These are phyloP conservation scores for Ploceus nigricollis DNA, from an alignment of 2,113 vertebrate species.

Conservation along the genomic window DNA sequence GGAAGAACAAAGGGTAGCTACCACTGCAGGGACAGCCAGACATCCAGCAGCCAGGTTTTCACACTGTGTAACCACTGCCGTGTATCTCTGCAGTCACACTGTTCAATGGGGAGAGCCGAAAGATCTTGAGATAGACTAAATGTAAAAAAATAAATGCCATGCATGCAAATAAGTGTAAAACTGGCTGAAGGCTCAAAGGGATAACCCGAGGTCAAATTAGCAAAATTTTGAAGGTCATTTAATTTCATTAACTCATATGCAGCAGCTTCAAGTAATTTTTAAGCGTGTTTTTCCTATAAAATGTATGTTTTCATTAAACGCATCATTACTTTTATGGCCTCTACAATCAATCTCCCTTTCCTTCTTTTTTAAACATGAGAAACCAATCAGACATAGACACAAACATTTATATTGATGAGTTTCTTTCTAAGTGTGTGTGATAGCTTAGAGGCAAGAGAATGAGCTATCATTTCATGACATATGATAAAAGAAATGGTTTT, in stretches of 20 bases:
- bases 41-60: not conserved
- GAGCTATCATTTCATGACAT: conserved; percentile 60
- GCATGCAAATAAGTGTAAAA: conserved; percentile 23
- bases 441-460: conserved; percentile 70
- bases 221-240: conserved; percentile 71
- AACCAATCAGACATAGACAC: conserved; percentile 76
- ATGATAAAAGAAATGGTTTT: conserved; percentile 60
- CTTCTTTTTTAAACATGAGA: conserved; percentile 68
- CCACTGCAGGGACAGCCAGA: not conserved
- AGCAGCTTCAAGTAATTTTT: conserved; percentile 72
- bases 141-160: not conserved
- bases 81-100: not conserved
- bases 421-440: conserved; percentile 63
- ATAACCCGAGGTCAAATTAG: conserved; percentile 62
- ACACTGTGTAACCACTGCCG: not conserved
- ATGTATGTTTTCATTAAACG: conserved; percentile 80
- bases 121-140: not conserved
- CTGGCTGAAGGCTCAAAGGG: not conserved
- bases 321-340: conserved; percentile 80
- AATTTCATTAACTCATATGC: conserved; percentile 70
- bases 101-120: not conserved
- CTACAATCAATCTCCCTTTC: conserved; percentile 76
- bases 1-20: not conserved
- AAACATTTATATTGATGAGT: conserved; percentile 77
- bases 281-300: conserved; percentile 78